Conservation (phyloP, 2,888 invertebrate species). For the Nomada goodeniana region DNA sequence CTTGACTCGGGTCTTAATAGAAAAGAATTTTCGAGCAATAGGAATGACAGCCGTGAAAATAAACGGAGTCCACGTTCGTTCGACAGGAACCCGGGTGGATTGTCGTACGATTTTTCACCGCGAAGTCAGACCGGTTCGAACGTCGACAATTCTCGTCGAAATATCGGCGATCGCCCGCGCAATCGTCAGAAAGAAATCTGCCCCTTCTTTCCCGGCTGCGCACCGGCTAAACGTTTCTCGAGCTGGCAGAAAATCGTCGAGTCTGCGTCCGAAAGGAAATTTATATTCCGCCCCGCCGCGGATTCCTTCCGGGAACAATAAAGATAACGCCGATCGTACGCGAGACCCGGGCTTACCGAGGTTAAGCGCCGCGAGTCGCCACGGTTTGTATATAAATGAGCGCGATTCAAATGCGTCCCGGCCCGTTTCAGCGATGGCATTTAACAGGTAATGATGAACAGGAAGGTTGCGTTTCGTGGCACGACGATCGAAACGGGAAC, state of each 20-base stretch:
- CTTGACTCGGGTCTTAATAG: not conserved
- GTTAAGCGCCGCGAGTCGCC: not conserved
- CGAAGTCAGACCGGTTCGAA: too few relatives aligned
- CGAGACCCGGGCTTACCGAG: not conserved
- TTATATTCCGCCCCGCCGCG: not conserved
- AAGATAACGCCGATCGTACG: conserved; percentile 3
- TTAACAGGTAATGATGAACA: conserved; percentile 62
- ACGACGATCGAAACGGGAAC: conserved; percentile 31
- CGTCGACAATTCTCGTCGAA: too few relatives aligned
- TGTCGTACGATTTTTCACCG: too few relatives aligned
- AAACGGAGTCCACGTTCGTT: too few relatives aligned
- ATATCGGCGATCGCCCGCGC: not conserved
- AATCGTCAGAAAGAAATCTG: not conserved
- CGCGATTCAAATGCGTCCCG: conserved; percentile 36
- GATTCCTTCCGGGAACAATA: conserved; percentile 28
- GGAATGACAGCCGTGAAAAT: too few relatives aligned
- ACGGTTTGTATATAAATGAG: conserved; percentile 12
- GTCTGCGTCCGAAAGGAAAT: not conserved
- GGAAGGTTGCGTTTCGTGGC: conserved; percentile 24
- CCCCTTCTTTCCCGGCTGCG: not conserved
- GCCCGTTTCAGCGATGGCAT: conserved; percentile 22
- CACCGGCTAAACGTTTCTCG: not conserved
- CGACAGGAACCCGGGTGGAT: too few relatives aligned
- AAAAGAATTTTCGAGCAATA: too few relatives aligned
- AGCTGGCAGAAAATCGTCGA: not conserved